Evolutionary conservation across 2,797 vertebrate genomes (phyloP), one percentile per base, ranked within the genome.

Genomic region (Hozukius guyotensis): DNA sequence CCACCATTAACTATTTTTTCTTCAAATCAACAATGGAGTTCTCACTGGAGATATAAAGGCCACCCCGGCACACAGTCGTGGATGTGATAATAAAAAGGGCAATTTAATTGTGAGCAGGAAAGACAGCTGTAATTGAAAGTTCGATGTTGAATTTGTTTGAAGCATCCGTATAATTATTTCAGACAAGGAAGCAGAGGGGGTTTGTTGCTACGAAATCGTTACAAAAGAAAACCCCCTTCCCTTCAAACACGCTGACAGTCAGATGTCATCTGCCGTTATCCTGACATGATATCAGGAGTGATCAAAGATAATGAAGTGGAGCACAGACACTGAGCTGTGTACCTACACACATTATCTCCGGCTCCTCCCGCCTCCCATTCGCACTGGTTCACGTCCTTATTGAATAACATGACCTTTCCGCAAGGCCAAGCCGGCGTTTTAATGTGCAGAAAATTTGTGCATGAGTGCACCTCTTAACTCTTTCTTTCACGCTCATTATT

Each of bases 381-480:
- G 87, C 87, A 85, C 72, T 82, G 90, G 83, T 91, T 93, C 86
- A 85, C 87, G 75, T 94, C 91, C 92, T 95, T 93, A 94, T 94
- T 94, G 93, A 95, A 95, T 94, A 94, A 92, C 92, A 90, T 92
- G 93, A 95, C 94, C 95, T 95, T 96, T 95, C 84, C 52, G 84
- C 91, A 87, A 95, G 94, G 93, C 93, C 93, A 93, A 87, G 84
- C 67, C 29, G 78, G 82, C 90, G 87, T 89, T 92, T 92, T 95
- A 93, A 94, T 94, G 92, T 86, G 93, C 89, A 90, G 91, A 92
- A 93, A 92, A 93, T 94, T 83, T 90, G 90, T 89, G 94, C 94
- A 94, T 94, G 93, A 96, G 90, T 92, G 94, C 89, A 77, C 87
- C 91, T 85, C 92, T 94, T 94, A 94, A 95, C 93, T 93, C 90